Base-by-base conservation (phyloP, 2,113 vertebrate genomes). In the Phyllostomus discolor region DNA sequence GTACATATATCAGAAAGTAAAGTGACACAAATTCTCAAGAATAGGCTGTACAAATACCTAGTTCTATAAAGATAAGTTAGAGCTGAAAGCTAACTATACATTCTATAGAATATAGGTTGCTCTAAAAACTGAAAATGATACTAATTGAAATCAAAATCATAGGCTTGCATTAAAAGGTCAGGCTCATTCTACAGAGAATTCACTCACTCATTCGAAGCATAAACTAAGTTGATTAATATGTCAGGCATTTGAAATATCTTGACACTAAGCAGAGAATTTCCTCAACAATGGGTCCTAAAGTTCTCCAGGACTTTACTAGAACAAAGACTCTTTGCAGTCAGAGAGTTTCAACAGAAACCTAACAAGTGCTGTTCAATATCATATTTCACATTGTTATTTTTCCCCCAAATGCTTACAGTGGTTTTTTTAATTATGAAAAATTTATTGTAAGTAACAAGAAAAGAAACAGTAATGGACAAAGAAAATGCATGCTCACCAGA, bases 311-410 rank as follows among this genome's bases (percentile, higher is more conserved):
- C 72, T 90, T 96, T 54, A 41, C 52, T 35, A 57, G 73, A 75
- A 78, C 66, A 89, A 66, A 95, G 86, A 78, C 62, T 26, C 28
- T 91, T 41, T 85, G 94, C 22, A 96, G 31, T 31, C 81, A 12
- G 48, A 78, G n/a, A 85, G 35, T 84, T 80, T 88, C 93, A 88
- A 90, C 90, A 90, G 92, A 95, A 96, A 85, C 64, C 31, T 66
- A 81, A 22, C 10, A 33, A 35, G 7, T 0, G 11, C 62, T 78
- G 50, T n/a, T 59, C 59, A 93, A 64, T 35, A 66, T 79, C 93
- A 81, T 28, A 19, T 85, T 90, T 90, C 73, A 90, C 46, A 5
- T 83, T 35, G 24, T 75, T 87, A 52, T 91, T 84, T 72, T 28
- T 4, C 70, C 75, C 57, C 17, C 1, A 57, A 66, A 85, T 54